Conservation (phyloP, 1,140 invertebrate genomes). For the Drosophila sp. region DNA sequence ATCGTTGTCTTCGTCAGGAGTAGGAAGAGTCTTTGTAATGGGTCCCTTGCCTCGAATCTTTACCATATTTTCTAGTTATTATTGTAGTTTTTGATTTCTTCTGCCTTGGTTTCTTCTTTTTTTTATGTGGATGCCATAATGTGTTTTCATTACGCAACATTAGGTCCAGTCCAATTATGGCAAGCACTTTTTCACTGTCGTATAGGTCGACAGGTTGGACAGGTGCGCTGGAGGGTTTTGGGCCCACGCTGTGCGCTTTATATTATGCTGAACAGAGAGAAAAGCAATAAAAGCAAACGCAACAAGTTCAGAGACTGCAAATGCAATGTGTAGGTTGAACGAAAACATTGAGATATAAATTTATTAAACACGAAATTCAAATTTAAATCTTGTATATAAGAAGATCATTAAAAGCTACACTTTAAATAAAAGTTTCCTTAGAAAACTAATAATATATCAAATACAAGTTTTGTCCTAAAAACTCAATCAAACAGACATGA, state of each 20-base stretch:
- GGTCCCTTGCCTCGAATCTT: constrained; percentile 28
- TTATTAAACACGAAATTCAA: too few relatives aligned
- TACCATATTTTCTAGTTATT: constrained; percentile 36
- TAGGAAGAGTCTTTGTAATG: constrained; percentile 33
- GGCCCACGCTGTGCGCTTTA: constrained; percentile 59
- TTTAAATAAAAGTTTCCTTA: too few relatives aligned
- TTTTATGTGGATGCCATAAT: constrained; percentile 61
- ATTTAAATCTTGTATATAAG: too few relatives aligned
- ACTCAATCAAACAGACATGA: too few relatives aligned
- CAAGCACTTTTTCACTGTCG: constrained; percentile 68
- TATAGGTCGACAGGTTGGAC: constrained; percentile 30
- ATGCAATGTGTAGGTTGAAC: neutral
- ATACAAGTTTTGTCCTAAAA: too few relatives aligned
- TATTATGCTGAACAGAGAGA: constrained; percentile 12
- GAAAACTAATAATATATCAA: too few relatives aligned
- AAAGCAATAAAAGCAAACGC: constrained; percentile 10
- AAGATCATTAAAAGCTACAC: too few relatives aligned
- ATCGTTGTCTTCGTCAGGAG: constrained; percentile 12
- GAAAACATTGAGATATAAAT: too few relatives aligned
- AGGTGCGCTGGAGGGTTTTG: constrained; percentile 54
- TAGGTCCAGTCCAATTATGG: constrained; percentile 72
- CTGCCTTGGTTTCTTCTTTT: constrained; percentile 30
- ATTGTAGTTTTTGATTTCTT: constrained; percentile 51
- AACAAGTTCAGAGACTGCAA: constrained; percentile 15
- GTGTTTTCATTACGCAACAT: constrained; percentile 80